Percentiles rank a stretch among this genome's conserved stretches.
These are phyloP conservation scores for Papilio protenor DNA, from an alignment of 2,888 invertebrate genomes.

Conservation along the genomic window DNA sequence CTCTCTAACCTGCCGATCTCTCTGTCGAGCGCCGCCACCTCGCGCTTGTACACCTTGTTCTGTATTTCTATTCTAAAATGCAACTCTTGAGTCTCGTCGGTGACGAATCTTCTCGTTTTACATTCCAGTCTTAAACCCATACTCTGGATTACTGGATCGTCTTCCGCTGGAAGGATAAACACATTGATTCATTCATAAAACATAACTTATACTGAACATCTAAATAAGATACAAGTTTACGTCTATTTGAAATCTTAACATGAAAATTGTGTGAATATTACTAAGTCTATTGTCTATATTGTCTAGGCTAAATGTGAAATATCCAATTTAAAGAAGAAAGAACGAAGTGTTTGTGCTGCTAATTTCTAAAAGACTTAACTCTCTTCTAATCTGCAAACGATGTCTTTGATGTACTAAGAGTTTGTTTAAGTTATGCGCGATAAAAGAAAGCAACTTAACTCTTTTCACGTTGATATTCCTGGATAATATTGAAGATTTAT, in stretches of 20 bases:
- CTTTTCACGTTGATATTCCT: neutral
- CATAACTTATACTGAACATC: neutral
- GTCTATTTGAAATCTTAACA: neutral
- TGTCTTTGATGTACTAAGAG: neutral
- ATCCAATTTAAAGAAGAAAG: neutral
- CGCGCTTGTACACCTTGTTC: slow-evolving; percentile 93
- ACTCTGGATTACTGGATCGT: slow-evolving; percentile 93
- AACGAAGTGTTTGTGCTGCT: neutral
- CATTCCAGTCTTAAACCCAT: slow-evolving; percentile 95
- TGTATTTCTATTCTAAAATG: slow-evolving; percentile 95
- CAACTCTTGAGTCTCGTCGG: slow-evolving; percentile 92
- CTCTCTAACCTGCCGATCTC: slow-evolving; percentile 91
- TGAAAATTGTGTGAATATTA: neutral
- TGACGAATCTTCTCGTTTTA: slow-evolving; percentile 93
- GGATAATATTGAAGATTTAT: too few species aligned
- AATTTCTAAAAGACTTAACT: neutral
- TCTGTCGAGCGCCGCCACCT: slow-evolving; percentile 90
- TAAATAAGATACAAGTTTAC: neutral
- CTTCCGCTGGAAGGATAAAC: slow-evolving; percentile 78
- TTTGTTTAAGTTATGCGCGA: neutral
- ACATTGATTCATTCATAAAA: neutral
- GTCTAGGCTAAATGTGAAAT: neutral
- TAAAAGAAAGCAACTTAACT: neutral
- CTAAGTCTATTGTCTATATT: neutral
- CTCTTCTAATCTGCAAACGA: neutral